Percentiles rank a stretch among this genome's conserved stretches.
Conservation (phyloP, 23 tunicate species). For the Ciona savignyi region DNA sequence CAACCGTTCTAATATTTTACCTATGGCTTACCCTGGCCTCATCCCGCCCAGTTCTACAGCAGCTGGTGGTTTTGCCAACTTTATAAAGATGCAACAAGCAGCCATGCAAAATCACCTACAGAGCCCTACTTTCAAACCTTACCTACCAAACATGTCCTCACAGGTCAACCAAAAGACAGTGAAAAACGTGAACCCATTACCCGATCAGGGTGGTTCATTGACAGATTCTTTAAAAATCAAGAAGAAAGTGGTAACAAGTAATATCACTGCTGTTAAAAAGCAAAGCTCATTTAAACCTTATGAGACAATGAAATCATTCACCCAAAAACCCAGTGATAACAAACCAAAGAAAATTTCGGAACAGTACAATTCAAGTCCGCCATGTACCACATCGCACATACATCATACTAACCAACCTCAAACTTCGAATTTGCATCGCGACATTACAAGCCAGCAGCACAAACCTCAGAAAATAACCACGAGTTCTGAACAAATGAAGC, state of each 20-base stretch:
- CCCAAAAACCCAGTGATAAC: neutral
- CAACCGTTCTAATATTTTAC: neutral
- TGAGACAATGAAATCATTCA: neutral
- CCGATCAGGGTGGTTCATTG: neutral
- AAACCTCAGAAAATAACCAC: neutral
- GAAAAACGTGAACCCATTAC: neutral
- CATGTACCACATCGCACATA: neutral
- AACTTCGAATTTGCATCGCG: neutral
- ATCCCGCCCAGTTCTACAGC: neutral
- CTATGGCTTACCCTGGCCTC: neutral
- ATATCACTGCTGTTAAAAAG: neutral
- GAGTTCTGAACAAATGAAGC: neutral
- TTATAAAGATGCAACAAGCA: constrained; percentile 25
- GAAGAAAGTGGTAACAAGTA: neutral
- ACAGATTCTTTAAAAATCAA: neutral
- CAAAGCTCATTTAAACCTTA: neutral
- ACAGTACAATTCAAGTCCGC: neutral
- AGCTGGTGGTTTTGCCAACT: constrained; percentile 14
- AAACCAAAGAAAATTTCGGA: neutral
- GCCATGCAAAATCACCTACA: constrained; percentile 7
- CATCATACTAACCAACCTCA: neutral
- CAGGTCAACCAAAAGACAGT: neutral
- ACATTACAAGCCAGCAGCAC: neutral
- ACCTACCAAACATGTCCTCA: neutral
- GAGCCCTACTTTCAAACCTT: neutral